Percentiles rank a stretch among this genome's conserved stretches.
These are phyloP conservation scores for Adelosebastes latens DNA, from an alignment of 2,797 vertebrate species.

Conservation along the genomic window DNA sequence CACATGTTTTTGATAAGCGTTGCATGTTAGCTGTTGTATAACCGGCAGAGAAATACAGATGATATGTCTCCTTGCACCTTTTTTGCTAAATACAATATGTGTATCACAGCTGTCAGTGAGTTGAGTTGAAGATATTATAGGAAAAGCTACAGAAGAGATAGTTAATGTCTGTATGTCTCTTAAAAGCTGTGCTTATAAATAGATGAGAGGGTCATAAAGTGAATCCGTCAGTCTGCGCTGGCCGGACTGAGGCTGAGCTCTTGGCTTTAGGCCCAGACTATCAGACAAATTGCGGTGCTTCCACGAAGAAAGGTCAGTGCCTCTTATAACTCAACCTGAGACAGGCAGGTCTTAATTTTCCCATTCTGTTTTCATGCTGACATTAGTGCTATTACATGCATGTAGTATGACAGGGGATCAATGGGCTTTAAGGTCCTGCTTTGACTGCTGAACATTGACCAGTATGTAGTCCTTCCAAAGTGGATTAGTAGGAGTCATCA, in stretches of 20 bases:
- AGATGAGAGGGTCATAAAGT: slow-evolving; percentile 32
- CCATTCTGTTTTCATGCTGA: not conserved
- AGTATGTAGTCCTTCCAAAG: not conserved
- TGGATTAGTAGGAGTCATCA: not conserved
- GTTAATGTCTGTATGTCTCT: not conserved
- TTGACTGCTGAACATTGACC: slow-evolving; percentile 37
- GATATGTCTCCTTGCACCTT: not conserved
- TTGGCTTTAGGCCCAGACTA: slow-evolving; percentile 58
- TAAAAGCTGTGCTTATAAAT: slow-evolving; percentile 50
- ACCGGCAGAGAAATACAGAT: not conserved
- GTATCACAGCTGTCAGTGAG: not conserved
- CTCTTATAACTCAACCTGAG: slow-evolving; percentile 34
- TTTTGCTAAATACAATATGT: not conserved
- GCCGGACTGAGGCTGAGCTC: not conserved
- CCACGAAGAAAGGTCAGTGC: slow-evolving; percentile 48
- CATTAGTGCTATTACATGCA: too few relatives aligned
- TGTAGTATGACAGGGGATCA: not conserved
- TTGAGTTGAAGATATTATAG: not conserved
- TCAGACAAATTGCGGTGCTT: slow-evolving; percentile 52
- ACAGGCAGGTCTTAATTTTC: not conserved
- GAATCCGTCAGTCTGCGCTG: slow-evolving; percentile 43
- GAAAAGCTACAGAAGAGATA: not conserved
- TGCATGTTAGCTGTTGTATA: not conserved
- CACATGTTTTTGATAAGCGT: not conserved
- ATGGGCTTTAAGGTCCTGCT: not conserved